These are phyloP conservation scores for Isichthys henryi DNA, from an alignment of 2,113 vertebrate species.

Conservation along the genomic window DNA sequence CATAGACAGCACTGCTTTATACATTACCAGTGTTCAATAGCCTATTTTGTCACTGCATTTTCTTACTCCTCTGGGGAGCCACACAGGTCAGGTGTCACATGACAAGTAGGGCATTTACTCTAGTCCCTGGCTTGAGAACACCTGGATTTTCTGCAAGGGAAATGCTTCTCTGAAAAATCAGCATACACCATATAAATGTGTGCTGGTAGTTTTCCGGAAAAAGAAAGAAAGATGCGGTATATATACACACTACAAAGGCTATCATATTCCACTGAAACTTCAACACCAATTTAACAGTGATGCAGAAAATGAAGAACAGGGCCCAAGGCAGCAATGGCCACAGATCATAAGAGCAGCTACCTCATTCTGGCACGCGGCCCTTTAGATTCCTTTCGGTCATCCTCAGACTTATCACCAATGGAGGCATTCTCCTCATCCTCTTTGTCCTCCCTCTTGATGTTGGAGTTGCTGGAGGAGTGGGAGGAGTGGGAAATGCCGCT, in stretches of 20 bases:
- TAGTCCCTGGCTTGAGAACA: constrained; percentile 61
- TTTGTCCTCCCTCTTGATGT: constrained; percentile 83
- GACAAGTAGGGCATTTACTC: not conserved
- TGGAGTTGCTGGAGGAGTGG: constrained; percentile 50
- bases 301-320: not conserved
- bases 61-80: not conserved
- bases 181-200: not conserved
- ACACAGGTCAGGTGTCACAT: not conserved
- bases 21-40: not conserved
- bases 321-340: not conserved
- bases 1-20: not conserved
- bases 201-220: not conserved
- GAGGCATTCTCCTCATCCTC: constrained; percentile 86
- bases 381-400: constrained; percentile 85
- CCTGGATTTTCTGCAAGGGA: constrained; percentile 65
- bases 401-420: constrained; percentile 74
- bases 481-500: constrained; percentile 60
- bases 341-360: constrained; percentile 54
- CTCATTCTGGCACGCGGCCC: constrained; percentile 67
- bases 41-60: not conserved
- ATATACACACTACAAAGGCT: no score
- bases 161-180: constrained; percentile 62
- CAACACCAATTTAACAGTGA: not conserved
- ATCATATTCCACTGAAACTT: not conserved
- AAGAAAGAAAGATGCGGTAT: not conserved